Evolutionary conservation across 2,113 vertebrate genomes (phyloP), one percentile per base, ranked within the genome.

Genomic region (Colius striatus): DNA sequence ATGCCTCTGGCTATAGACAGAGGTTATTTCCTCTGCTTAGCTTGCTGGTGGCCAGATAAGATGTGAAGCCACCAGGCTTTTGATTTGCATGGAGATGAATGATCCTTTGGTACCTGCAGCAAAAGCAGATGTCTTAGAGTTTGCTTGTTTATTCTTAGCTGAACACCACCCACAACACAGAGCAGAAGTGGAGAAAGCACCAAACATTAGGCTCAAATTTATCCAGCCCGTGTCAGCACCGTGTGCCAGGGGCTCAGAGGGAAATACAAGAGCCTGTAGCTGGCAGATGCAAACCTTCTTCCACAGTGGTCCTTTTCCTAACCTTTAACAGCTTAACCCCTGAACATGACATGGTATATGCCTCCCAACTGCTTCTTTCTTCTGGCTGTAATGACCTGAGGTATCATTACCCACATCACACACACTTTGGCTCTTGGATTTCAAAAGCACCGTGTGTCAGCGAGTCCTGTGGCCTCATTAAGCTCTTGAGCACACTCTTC

Each of bases 341-440:
- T 0, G 38, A 25, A 30, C 23, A 1, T 66, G 92, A 92, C 72
- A 83, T 12, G 1, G 1, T 61, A 73, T 63, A 48, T 8, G 60
- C 72, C 82, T 81, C 71, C 72, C 83, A 94, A 90, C 36, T 13
- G 54, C 58, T 53, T 41, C 87, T 86, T 34, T 10, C 84, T 72
- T 10, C 77, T 72, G 68, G 34, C 74, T 79, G 2, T 11, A 61
- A 32, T 19, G 60, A 73, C 71, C 92, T 71, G 12, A 8, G 79
- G 34, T 77, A 65, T 89, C 67, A 19, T 75, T 89, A 84, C 16
- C 76, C 65, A 30, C 57, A 78, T 45, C 34, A 84, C 60, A 89
- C 36, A 91, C 70, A 47, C 83, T 78, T 76, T 70, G 88, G 53
- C 74, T 90, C 86, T 90, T 72, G 82, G 54, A 36, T 95, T 96